These are phyloP conservation scores for Smittia sp. DNA, from an alignment of 2,888 invertebrate genomes.

Conservation along the genomic window DNA sequence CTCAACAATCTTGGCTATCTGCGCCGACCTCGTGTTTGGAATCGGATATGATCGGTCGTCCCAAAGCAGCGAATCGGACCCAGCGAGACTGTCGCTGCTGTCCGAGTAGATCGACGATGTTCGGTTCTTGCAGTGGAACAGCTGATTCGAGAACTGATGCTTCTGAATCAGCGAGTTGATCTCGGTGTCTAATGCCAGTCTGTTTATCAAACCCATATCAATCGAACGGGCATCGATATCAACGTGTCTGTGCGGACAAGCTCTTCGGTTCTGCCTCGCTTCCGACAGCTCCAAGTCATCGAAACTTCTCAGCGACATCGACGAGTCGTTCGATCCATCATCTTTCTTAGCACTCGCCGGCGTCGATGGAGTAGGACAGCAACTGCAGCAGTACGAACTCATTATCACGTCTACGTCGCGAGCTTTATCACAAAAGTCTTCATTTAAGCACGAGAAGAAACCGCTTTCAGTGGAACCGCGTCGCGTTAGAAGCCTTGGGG, in stretches of 20 bases:
- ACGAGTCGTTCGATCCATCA: constrained; percentile 55
- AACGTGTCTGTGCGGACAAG: constrained; percentile 47
- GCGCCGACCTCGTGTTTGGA: constrained; percentile 59
- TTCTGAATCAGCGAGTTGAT: constrained; percentile 54
- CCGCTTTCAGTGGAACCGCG: constrained; percentile 86
- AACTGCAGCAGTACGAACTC: constrained; percentile 51
- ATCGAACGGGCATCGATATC: constrained; percentile 50
- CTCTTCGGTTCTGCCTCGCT: constrained; percentile 45
- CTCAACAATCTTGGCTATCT: constrained; percentile 81
- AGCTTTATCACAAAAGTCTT: constrained; percentile 57
- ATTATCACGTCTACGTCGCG: constrained; percentile 16
- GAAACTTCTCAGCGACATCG: constrained; percentile 59
- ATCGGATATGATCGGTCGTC: constrained; percentile 63
- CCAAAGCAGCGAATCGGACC: constrained; percentile 70
- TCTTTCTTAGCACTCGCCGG: constrained; percentile 44
- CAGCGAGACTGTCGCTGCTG: constrained; percentile 78
- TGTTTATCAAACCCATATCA: constrained; percentile 56
- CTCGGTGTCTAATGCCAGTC: constrained; percentile 55
- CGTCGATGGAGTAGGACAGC: constrained; percentile 31
- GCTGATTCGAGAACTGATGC: constrained; percentile 55
- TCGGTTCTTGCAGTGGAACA: constrained; percentile 62
- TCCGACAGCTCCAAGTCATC: constrained; percentile 58
- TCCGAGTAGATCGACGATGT: constrained; percentile 83
- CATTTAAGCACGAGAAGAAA: constrained; percentile 83
- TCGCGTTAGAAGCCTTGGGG: constrained; percentile 58